Base-by-base conservation (phyloP, 2,797 vertebrate species). In the Sebastes glaucus region DNA sequence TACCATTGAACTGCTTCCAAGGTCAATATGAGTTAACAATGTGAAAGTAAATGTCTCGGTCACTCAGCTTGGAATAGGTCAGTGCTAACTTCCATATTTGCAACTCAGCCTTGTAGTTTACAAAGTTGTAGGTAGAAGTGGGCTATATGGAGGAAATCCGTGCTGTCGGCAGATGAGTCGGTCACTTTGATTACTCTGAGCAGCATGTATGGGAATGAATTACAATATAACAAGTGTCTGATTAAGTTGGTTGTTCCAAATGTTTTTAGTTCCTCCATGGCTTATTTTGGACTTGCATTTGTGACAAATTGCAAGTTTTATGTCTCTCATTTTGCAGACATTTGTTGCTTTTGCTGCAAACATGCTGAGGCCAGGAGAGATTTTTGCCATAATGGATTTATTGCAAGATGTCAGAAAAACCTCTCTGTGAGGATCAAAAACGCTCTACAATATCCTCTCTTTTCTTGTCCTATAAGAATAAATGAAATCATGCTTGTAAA, bases 371-470 rank as follows among this genome's bases (percentile, higher is more conserved):
- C 11, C 32, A 35, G 28, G 18, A 62, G 32, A 23, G 4, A 14
- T 63, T 33, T 63, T 22, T 35, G 30, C 13, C 1, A 33, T 20
- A 33, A 30, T 22, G 27, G 30, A 33, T 62, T 62, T 6, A 32
- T 61, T 7, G 55, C 55, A 14, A 25, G 23, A 57, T 57, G 25
- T 57, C 25, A 18, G 14, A 28, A 16, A 56, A 56, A 25, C n/a
- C 5, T 55, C 22, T 55, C 11, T 23, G 53, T 0, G 53, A 56
- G 0, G 11, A 59, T 27, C 6, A 28, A 28, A 59, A 59, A 59
- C 0, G 14, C 0, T 2, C 4, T 5, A 20, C 6, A 67, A 7
- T 7, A 2, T 55, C 14, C 11, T 28, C 2, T 60, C 0, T 66
- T 79, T 32, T 46, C 5, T 56, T 30, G 8, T 20, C 22, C 4